Conservation (phyloP, 2,113 vertebrate species). For the Emydocephalus ijimae region DNA sequence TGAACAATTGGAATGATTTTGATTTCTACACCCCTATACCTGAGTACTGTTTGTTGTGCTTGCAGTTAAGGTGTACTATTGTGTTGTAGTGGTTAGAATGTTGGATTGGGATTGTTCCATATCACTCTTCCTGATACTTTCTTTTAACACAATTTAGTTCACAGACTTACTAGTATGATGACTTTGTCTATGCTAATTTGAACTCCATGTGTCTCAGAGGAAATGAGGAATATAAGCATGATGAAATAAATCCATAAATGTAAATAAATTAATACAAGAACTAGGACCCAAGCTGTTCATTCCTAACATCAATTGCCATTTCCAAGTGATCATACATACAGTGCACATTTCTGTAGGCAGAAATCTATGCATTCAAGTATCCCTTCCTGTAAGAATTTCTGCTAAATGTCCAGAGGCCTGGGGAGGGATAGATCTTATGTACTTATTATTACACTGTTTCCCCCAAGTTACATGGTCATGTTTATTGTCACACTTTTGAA, state of each 20-base stretch:
- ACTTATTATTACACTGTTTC: neutral
- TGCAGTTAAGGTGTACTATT: neutral
- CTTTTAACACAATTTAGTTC: neutral
- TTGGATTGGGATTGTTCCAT: neutral
- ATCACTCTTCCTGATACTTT: neutral
- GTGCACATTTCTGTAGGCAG: neutral
- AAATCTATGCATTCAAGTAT: neutral
- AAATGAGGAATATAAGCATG: neutral
- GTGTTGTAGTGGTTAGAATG: neutral
- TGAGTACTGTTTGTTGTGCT: neutral
- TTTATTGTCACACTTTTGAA: neutral
- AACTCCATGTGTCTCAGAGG: neutral
- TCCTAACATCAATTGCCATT: neutral
- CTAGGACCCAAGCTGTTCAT: neutral
- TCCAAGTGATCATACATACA: neutral
- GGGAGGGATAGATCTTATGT: neutral
- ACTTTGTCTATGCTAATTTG: neutral
- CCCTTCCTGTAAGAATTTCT: neutral
- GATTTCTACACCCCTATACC: neutral
- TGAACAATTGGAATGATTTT: neutral
- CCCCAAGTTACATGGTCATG: neutral
- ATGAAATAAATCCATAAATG: neutral
- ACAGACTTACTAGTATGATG: neutral
- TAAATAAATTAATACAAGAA: neutral
- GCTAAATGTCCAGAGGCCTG: neutral